Percentiles rank a stretch among this genome's conserved stretches.
Evolutionary conservation across 1,140 invertebrate species (phyloP).

Genomic region (Tribolium castaneum): DNA sequence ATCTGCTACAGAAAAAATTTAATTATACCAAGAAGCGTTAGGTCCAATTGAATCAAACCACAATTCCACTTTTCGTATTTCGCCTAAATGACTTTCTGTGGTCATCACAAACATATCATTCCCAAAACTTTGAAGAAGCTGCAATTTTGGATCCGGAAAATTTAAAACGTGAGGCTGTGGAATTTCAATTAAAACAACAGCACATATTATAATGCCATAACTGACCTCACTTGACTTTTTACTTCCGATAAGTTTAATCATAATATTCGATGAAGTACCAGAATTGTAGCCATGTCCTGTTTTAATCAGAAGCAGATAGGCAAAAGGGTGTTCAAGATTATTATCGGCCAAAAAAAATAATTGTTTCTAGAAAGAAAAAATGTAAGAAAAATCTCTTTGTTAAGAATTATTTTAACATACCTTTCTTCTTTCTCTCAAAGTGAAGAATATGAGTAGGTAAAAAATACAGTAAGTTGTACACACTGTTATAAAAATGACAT

Average conservation of each 20-base stretch:
- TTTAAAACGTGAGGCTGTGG: constrained; percentile 9
- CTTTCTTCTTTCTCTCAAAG: neutral
- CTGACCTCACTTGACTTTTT: neutral
- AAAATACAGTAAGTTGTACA: neutral
- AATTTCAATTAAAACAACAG: neutral
- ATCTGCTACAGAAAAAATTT: neutral
- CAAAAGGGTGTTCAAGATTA: neutral
- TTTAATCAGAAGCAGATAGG: constrained; percentile 16
- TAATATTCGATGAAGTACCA: neutral
- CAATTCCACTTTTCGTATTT: neutral
- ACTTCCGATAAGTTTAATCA: neutral
- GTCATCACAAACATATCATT: constrained; percentile 1
- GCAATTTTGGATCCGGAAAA: neutral
- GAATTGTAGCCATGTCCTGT: neutral
- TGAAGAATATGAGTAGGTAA: neutral
- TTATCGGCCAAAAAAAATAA: constrained; percentile 4
- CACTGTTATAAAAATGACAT: neutral
- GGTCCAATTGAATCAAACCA: constrained; percentile 1
- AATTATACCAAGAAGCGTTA: neutral
- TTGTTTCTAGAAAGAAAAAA: neutral
- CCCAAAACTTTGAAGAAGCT: neutral
- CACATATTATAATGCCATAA: neutral
- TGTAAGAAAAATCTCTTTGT: neutral
- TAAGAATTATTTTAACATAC: neutral
- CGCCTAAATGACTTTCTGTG: neutral